These are phyloP conservation scores for Parotocinclus haroldoi DNA, from an alignment of 2,797 vertebrate genomes.

Conservation along the genomic window DNA sequence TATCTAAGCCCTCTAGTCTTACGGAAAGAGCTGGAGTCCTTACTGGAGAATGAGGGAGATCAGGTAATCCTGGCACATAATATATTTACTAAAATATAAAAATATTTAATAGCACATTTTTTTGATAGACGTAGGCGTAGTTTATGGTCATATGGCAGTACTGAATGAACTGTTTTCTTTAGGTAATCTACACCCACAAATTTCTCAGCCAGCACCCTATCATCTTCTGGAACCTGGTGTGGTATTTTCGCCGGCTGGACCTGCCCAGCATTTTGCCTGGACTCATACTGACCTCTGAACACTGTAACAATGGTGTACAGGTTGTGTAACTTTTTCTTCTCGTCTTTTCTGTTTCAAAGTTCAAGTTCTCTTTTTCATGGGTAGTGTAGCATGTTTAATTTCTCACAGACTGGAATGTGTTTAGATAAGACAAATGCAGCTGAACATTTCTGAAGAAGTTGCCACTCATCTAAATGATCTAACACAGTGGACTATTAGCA, in stretches of 20 bases:
- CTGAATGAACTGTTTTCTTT: neutral
- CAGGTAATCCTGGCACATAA: constrained; percentile 67
- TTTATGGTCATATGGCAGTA: too few species aligned
- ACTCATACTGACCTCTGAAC: constrained; percentile 91
- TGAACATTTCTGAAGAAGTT: too few species aligned
- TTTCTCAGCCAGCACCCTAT: constrained; percentile 98
- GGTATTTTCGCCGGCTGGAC: constrained; percentile 93
- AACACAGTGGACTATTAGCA: too few species aligned
- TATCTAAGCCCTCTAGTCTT: constrained; percentile 95
- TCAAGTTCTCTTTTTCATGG: too few species aligned
- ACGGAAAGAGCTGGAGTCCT: constrained; percentile 93
- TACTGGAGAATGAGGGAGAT: constrained; percentile 95
- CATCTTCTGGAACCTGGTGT: constrained; percentile 98
- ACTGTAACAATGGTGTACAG: constrained; percentile 93
- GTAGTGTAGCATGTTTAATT: too few species aligned
- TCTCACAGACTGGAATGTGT: too few species aligned
- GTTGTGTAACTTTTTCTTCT: constrained; percentile 53
- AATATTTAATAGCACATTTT: neutral
- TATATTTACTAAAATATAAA: neutral
- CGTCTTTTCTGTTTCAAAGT: too few species aligned
- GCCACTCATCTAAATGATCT: too few species aligned
- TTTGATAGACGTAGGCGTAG: too few species aligned
- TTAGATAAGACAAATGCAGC: too few species aligned
- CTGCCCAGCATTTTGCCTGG: constrained; percentile 90
- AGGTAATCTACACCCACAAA: constrained; percentile 93